These are phyloP conservation scores for Oreotrochilus melanogaster DNA, from an alignment of 2,113 vertebrate genomes.

Conservation along the genomic window DNA sequence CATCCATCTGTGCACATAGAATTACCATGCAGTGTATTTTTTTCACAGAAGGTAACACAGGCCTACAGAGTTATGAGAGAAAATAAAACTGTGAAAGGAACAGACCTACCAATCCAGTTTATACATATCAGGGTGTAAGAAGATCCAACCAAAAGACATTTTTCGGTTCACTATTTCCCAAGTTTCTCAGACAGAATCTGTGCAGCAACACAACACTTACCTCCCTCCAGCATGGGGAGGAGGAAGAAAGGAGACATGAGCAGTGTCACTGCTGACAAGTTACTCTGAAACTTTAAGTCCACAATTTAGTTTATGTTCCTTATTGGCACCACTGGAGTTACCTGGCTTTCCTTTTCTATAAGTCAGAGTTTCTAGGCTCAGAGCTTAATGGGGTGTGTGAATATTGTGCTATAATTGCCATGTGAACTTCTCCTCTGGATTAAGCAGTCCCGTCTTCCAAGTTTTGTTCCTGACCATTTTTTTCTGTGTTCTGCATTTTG, in stretches of 20 bases:
- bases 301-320: not conserved
- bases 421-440: not conserved
- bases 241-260: not conserved
- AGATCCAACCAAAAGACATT: not conserved
- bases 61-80: not conserved
- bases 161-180: not conserved
- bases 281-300: not conserved
- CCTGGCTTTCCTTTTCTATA: not conserved
- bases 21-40: not conserved
- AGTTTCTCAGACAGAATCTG: not conserved
- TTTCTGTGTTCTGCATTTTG: not conserved
- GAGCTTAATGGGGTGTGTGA: accelerated
- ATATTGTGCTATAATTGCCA: not conserved
- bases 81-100: not conserved
- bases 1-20: not conserved
- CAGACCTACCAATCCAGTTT: not conserved
- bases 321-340: not conserved
- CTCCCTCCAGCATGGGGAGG: not conserved
- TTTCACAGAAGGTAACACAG: not conserved
- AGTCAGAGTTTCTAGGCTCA: not conserved
- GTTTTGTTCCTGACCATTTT: not conserved
- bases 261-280: not conserved
- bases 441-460: not conserved
- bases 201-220: not conserved
- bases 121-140: not conserved